Conservation (phyloP, 2,797 vertebrate species). For the Trematomus bernacchii region DNA sequence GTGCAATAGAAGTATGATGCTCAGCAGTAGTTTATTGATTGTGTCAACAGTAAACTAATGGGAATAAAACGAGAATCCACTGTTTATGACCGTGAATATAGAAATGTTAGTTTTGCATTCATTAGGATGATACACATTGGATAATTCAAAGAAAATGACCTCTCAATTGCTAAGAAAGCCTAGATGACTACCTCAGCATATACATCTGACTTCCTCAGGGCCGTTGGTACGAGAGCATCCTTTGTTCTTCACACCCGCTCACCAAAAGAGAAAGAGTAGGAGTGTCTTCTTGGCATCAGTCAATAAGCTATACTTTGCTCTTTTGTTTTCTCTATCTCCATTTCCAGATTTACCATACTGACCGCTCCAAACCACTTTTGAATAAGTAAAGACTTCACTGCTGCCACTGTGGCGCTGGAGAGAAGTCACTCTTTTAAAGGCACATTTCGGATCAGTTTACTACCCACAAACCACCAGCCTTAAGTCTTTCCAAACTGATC, state of each 20-base stretch:
- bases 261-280: slow-evolving; percentile 4
- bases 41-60: slow-evolving; percentile 6
- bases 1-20: not conserved
- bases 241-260: slow-evolving; percentile 10
- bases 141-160: not conserved
- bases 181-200: slow-evolving; percentile 4
- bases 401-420: slow-evolving; percentile 24
- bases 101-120: not conserved
- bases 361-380: slow-evolving; percentile 47
- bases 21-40: slow-evolving; percentile 14
- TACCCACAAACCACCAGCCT: slow-evolving; percentile 25
- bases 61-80: slow-evolving; percentile 12
- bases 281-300: slow-evolving; percentile 17
- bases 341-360: slow-evolving; percentile 32
- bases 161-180: not conserved
- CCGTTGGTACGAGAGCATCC: slow-evolving; percentile 4
- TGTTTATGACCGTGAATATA: not conserved
- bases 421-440: slow-evolving; percentile 37
- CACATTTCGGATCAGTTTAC: slow-evolving; percentile 36
- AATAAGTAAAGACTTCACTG: slow-evolving; percentile 41
- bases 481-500: slow-evolving; percentile 35
- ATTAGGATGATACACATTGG: slow-evolving; percentile 12
- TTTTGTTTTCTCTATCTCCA: slow-evolving; percentile 12
- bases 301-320: slow-evolving; percentile 30
- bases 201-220: slow-evolving; percentile 12